These are phyloP conservation scores for Prionailurus viverrinus DNA, from an alignment of 2,113 vertebrate genomes.

Conservation along the genomic window DNA sequence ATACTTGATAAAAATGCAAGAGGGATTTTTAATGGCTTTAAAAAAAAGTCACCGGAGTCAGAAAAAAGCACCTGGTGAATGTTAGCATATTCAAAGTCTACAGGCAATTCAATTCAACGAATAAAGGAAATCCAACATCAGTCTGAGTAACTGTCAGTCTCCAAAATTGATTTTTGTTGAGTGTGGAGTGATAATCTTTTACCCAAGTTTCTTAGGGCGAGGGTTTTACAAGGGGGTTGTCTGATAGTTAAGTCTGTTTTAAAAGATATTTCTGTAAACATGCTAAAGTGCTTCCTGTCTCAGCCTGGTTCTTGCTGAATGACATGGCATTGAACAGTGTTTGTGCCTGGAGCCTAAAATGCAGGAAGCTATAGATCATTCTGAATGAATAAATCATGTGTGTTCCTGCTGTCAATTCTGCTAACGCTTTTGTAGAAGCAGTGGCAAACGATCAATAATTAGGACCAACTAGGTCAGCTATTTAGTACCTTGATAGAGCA, in stretches of 20 bases:
- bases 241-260: conserved; percentile 55
- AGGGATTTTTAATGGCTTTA: background rate
- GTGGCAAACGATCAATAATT: background rate
- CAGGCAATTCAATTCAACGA: conserved; percentile 52
- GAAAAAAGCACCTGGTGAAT: conserved; percentile 50
- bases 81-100: conserved; percentile 21
- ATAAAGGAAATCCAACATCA: conserved; percentile 53
- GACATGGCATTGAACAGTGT: background rate
- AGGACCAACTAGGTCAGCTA: background rate
- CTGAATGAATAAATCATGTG: conserved; percentile 70
- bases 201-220: background rate
- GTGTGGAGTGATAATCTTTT: background rate
- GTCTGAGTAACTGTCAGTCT: conserved; percentile 47
- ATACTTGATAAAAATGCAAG: conserved; percentile 17
- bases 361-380: conserved; percentile 63
- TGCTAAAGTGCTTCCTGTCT: conserved; percentile 68
- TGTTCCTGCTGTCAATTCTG: conserved; percentile 38
- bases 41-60: background rate
- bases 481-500: background rate
- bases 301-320: conserved; percentile 45
- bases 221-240: background rate
- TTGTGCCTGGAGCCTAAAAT: background rate
- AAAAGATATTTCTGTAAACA: conserved; percentile 64
- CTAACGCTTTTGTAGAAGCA: conserved; percentile 58
- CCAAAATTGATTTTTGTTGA: background rate